Base-by-base conservation (phyloP, 2,797 vertebrate genomes). In the Eutrigla gurnardus region DNA sequence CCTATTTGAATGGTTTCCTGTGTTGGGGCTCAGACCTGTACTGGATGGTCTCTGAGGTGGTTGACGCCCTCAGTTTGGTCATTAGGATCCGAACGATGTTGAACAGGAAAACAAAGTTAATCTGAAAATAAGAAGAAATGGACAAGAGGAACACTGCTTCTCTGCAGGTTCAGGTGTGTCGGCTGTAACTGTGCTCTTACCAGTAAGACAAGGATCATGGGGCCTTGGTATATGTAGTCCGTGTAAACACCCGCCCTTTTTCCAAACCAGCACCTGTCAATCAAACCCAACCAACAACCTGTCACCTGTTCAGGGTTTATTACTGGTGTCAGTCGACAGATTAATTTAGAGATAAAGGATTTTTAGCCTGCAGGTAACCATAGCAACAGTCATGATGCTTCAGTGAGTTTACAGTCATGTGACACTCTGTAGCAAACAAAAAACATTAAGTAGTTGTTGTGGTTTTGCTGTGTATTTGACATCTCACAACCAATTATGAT, bases 181-280 rank as follows among this genome's bases (percentile, higher is more conserved):
- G 45, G 45, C 45, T 6, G 3, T 46, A 7, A 46, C 14, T 46
- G 45, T 7, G 85, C 7, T 75, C 92, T 96, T 90, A 98, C 97
- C 97, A 98, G 93, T 9, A 98, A 88, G 79, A 98, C 97, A 10
- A 98, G 93, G 70, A 98, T 98, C 95, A 98, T 97, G 68, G 97
- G 97, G 1, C 97, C 97, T 83, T 98, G 97, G 90, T 98, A 98
- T 92, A 98, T 98, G 88, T 98, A 98, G 89, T 98, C 97, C 0
- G 96, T 98, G 75, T 97, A 97, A 6, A 97, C 94, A 14, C 97
- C 97, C 0, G 96, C 90, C 71, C 91, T 89, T 90, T 98, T 98
- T 82, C 97, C 97, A 85, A 98, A 98, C 97, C 97, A 98, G 94
- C 97, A 98, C 91, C 97, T 98, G 90, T 32, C 54, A 63, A 50